Conservation (phyloP, 1,140 invertebrate species). For the Potamilus streckersoni region DNA sequence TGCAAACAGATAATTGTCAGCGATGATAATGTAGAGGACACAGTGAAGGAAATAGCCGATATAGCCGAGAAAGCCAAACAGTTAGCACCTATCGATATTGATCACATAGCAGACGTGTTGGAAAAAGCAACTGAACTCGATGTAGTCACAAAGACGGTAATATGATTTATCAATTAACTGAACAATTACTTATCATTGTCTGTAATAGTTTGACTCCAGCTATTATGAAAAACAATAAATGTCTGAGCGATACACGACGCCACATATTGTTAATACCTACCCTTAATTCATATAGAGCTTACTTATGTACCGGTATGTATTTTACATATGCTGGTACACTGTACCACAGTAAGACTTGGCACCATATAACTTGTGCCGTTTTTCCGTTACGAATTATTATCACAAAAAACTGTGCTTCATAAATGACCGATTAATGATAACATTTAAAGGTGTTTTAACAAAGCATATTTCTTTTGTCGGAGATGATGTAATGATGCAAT, state of each 20-base stretch:
- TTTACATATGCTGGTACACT: background rate
- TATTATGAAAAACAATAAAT: background rate
- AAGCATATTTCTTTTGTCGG: too few relatives aligned
- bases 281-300: background rate
- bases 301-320: background rate
- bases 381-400: too few relatives aligned
- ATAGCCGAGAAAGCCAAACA: constrained; percentile 38
- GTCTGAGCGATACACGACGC: background rate
- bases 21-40: constrained; percentile 39
- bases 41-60: constrained; percentile 43
- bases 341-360: too few relatives aligned
- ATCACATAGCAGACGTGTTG: constrained; percentile 50
- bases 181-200: background rate
- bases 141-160: constrained; percentile 33
- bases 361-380: too few relatives aligned
- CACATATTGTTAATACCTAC: background rate
- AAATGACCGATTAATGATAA: too few relatives aligned
- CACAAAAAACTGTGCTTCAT: too few relatives aligned
- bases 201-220: background rate
- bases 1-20: constrained; percentile 39
- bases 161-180: background rate
- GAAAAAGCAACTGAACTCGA: constrained; percentile 36
- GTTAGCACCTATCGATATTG: constrained; percentile 45
- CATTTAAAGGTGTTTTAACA: too few relatives aligned
- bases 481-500: too few relatives aligned